Conservation (phyloP, 1,140 invertebrate genomes). For the Tetramorium alpestre region DNA sequence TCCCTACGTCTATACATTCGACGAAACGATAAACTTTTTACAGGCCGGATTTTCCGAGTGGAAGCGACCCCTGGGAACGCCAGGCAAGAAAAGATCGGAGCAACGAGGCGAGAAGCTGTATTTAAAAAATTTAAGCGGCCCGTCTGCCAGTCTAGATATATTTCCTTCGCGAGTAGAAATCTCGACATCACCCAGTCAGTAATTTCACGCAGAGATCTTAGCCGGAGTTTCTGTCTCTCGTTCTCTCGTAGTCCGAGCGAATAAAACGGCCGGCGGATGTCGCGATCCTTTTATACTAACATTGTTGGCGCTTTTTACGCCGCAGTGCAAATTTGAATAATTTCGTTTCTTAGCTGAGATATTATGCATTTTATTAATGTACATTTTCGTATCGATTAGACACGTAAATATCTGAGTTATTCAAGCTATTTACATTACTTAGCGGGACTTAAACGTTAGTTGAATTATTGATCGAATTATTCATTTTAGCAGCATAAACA, state of each 20-base stretch:
- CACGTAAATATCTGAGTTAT: neutral
- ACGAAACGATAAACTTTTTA: conserved; percentile 45
- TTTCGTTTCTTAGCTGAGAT: neutral
- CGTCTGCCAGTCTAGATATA: conserved; percentile 34
- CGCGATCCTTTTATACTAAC: conserved; percentile 11
- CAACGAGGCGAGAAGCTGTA: conserved; percentile 62
- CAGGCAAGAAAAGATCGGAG: conserved; percentile 39
- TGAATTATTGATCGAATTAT: neutral
- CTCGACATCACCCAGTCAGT: conserved; percentile 41
- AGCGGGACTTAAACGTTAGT: neutral
- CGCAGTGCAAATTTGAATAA: conserved; percentile 23
- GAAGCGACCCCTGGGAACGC: conserved; percentile 37
- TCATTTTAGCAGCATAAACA: neutral
- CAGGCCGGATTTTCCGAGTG: neutral
- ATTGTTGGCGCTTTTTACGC: neutral
- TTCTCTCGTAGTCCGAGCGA: neutral
- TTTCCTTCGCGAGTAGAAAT: conserved; percentile 50
- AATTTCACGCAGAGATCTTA: conserved; percentile 54
- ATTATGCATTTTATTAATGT: conserved; percentile 24
- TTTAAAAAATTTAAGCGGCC: conserved; percentile 67
- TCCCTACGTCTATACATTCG: neutral
- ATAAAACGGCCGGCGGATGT: neutral
- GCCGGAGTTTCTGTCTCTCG: conserved; percentile 21
- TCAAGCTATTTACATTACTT: neutral
- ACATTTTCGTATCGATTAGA: conserved; percentile 5